Base-by-base conservation (phyloP, 1,140 invertebrate species). In the Drosophila kohkoa region DNA sequence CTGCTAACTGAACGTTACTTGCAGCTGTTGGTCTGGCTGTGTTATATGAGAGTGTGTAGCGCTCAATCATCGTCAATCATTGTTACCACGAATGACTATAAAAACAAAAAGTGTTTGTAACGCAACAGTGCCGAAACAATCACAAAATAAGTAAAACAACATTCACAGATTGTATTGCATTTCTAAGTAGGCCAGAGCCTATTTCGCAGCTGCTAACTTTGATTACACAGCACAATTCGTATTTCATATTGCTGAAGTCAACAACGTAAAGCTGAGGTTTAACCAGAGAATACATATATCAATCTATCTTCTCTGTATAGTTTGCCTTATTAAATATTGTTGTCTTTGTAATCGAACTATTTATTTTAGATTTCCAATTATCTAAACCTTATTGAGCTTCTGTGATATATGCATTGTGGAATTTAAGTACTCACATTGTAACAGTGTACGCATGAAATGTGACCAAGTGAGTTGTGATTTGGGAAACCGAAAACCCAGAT, bases 81-180 rank as follows among this genome's bases (percentile, higher is more conserved):
- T 11, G 55, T 73, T 73, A 60, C 16, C 49, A 52, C 6, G 7
- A 28, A 15, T 13, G 30, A 16, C 25, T 5, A 75, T 67, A 49
- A 57, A 60, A 78, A 25, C 20, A 25, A 79, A 82, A 75, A 75
- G 57, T 68, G 63, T 59, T 54, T 48, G 79, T 74, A 63, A 72
- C 69, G 60, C 79, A 75, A 66, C 70, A 81, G 75, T 82, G 75
- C 15, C 64, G 63, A 81, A 80, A 86, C 82, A 86, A 86, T 81
- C 82, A 71, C 51, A 43, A 74, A 86, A 69, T 58, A 79, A 64
- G 32, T 65, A 58, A 49, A 72, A 49, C n/a, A 41, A 43, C 49
- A 45, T 82, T 87, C 57, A 64, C 68, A 60, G 75, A 82, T 74
- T 79, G 79, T 67, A 75, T 71, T 82, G 76, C 76, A 80, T 88